Conservation (phyloP, 1,140 invertebrate species). For the Monochamus saltuarius region DNA sequence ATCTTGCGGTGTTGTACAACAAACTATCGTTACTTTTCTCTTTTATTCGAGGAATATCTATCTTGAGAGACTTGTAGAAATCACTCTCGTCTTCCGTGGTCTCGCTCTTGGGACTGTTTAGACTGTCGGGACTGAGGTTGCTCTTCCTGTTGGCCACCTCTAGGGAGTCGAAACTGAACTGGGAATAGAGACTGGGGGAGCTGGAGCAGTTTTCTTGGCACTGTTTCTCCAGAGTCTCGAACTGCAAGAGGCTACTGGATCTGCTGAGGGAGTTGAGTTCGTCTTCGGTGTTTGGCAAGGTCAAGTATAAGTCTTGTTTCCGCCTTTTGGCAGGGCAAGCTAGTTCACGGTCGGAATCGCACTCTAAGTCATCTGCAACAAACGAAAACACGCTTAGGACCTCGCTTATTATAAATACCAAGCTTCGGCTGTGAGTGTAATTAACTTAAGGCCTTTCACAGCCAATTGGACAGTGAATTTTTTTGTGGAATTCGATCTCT, state of each 20-base stretch:
- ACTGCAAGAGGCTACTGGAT: slow-evolving; percentile 76
- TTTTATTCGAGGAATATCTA: slow-evolving; percentile 34
- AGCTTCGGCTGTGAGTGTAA: no score
- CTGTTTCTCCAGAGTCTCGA: slow-evolving; percentile 74
- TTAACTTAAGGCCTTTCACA: no score
- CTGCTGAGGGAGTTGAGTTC: slow-evolving; percentile 62
- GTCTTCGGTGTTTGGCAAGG: slow-evolving; percentile 53
- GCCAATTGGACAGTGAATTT: no score
- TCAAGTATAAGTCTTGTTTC: slow-evolving; percentile 56
- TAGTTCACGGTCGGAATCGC: slow-evolving; percentile 73
- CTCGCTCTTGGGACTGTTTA: slow-evolving; percentile 46
- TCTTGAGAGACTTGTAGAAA: slow-evolving; percentile 42
- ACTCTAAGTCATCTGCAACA: slow-evolving; percentile 55
- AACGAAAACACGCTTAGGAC: slow-evolving; percentile 4
- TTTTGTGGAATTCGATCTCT: no score
- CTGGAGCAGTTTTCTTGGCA: slow-evolving; percentile 55
- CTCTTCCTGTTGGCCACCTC: slow-evolving; percentile 52
- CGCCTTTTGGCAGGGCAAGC: slow-evolving; percentile 77
- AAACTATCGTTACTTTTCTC: slow-evolving; percentile 32
- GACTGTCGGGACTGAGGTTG: slow-evolving; percentile 57
- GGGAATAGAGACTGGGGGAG: slow-evolving; percentile 55
- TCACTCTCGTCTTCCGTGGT: slow-evolving; percentile 34
- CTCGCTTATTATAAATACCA: no score
- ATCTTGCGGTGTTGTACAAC: slow-evolving; percentile 31
- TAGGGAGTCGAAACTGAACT: slow-evolving; percentile 60